Conservation (phyloP, 2,888 invertebrate species). For the Nephrocerus scutellatus region DNA sequence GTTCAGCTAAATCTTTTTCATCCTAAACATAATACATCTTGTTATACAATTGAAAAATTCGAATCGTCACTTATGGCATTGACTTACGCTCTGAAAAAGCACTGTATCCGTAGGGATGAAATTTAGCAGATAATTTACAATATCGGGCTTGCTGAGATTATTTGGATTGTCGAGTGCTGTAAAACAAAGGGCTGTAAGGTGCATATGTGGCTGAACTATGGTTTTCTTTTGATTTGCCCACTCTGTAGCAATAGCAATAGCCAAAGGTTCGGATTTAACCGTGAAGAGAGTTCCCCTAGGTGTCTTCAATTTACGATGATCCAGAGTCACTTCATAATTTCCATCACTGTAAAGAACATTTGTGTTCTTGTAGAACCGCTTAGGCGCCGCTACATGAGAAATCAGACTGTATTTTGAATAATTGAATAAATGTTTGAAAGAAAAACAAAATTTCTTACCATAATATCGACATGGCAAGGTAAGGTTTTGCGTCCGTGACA, state of each 20-base stretch:
- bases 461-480: conserved; percentile 25
- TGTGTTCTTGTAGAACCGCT: conserved; percentile 68
- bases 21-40: conserved; percentile 52
- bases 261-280: conserved; percentile 79
- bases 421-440: neutral
- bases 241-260: conserved; percentile 88
- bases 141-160: conserved; percentile 64
- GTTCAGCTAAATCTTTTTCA: conserved; percentile 63
- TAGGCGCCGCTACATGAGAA: conserved; percentile 50
- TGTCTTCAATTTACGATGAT: conserved; percentile 83
- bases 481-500: conserved; percentile 3
- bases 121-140: conserved; percentile 71
- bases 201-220: conserved; percentile 77
- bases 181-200: conserved; percentile 85
- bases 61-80: conserved; percentile 3
- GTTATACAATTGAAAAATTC: neutral
- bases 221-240: conserved; percentile 81
- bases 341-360: conserved; percentile 62
- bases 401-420: neutral
- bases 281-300: conserved; percentile 72
- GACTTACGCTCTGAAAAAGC: conserved; percentile 68
- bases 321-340: conserved; percentile 79
- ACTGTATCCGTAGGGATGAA: conserved; percentile 78
- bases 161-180: conserved; percentile 91
- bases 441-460: conserved; percentile 20